Conservation (phyloP, 2,797 vertebrate genomes). For the Lutra lutra region DNA sequence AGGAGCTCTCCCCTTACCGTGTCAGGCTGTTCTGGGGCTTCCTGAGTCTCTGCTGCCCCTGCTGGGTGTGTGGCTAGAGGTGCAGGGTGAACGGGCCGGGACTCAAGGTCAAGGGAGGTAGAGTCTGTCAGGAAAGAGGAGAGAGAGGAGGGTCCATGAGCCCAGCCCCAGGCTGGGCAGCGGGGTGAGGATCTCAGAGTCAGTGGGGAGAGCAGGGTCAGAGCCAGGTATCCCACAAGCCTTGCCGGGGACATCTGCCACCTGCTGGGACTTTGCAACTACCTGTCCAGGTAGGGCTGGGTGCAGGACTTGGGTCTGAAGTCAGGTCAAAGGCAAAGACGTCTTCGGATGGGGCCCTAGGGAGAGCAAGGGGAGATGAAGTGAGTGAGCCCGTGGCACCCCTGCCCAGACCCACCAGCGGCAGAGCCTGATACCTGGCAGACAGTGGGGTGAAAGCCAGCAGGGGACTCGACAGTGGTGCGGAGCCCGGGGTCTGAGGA, state of each 20-base stretch:
- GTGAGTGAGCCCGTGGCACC: not conserved
- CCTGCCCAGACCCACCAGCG: not conserved
- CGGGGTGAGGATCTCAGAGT: not conserved
- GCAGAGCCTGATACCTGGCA: constrained; percentile 65
- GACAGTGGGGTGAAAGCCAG: not conserved
- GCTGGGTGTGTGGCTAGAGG: not conserved
- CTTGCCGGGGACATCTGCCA: not conserved
- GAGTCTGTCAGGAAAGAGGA: constrained; percentile 51
- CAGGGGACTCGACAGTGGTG: not conserved
- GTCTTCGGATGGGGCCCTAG: constrained; percentile 35
- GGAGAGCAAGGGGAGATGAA: not conserved
- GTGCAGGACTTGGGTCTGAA: not conserved
- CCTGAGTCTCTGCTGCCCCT: not conserved
- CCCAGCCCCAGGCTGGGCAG: not conserved
- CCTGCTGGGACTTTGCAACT: not conserved
- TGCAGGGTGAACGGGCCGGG: not conserved
- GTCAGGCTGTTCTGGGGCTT: not conserved
- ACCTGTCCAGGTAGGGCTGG: constrained; percentile 63
- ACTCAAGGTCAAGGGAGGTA: constrained; percentile 16
- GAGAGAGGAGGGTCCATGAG: not conserved
- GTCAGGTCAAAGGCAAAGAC: constrained; percentile 59
- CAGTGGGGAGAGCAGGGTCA: not conserved
- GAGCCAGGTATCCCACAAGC: not conserved
- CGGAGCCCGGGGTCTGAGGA: not conserved
- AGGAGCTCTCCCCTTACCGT: constrained; percentile 54